Base-by-base conservation (phyloP, 2,888 invertebrate species). In the Cataglyphis altisquamis region DNA sequence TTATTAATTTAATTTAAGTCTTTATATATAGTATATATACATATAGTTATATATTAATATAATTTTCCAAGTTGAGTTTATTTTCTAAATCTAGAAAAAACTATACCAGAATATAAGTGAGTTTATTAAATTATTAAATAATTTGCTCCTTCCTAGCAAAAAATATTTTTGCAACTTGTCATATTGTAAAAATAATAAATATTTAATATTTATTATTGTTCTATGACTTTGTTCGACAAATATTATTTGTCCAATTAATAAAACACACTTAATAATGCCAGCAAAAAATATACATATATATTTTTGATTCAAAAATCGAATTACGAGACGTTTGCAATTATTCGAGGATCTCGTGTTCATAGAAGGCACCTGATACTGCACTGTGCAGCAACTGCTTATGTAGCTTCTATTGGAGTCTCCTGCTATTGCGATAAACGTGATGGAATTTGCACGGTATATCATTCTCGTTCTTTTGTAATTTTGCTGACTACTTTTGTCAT, bases 391-490 rank as follows among this genome's bases (percentile, higher is more conserved):
- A 85, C 41, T 64, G 85, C 85, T 87, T 84, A 73, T 63, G 62
- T 63, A 72, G 77, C 62, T 57, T 70, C 10, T 52, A 84, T 18
- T 64, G 18, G 45, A 67, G 81, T 70, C 72, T 66, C 45, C 29
- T 55, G 25, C 36, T 21, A 77, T 77, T 75, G 55, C 45, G 57
- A 82, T 82, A 74, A 86, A 83, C 85, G 84, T 83, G 85, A 89
- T 64, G 86, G 87, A 91, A 91, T 89, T 87, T 66, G 86, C 86
- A 72, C 48, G 66, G 67, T 48, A 55, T 52, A 75, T 60, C 21
- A 64, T 68, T 73, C n/a, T 41, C 57, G 10, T 41, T 45, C 29
- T 67, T 67, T 68, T 68, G 6, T 12, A 55, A 48, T 77, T 77
- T 67, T 15, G 75, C 75, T 55, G 55, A 77, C 29, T 67, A 12